Base-by-base conservation (phyloP, 2,888 invertebrate genomes). In the Parnassius glacialis region DNA sequence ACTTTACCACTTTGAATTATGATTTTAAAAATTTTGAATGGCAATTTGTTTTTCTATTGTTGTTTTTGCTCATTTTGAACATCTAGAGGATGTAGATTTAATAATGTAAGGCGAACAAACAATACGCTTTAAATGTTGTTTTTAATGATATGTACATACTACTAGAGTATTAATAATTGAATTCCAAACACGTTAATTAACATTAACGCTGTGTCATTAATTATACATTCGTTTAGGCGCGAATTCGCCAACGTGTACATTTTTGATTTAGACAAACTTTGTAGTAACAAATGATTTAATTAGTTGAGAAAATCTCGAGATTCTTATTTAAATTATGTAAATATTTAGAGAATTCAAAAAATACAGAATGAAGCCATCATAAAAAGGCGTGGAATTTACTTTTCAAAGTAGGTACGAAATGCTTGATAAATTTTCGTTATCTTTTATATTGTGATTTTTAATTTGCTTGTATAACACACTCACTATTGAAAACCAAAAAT, bases 181-280 rank as follows among this genome's bases (percentile, higher is more conserved):
- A 52, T 42, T 62, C 48, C 48, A 53, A 62, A 57, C 57, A 53
- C 41, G 57, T 53, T 62, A 48, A 62, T 54, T 54, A 62, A 54
- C 53, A 54, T 50, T 44, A 57, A 50, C 16, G 55, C n/a, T 9
- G 34, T 50, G 44, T 54, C 45, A 58, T 62, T 62, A 58, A 62
- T 62, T 62, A 62, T 55, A 62, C 54, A 59, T 62, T 55, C 59
- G 51, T 62, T 62, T 13, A 16, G n/a, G 51, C 42, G 42, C 16
- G 52, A 55, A 55, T 54, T 53, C 48, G 52, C 34, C 20, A 13
- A 10, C 45, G 61, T 42, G 52, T 41, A 25, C 5, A 58, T 13
- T 42, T 43, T 48, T 10, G 48, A 54, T 60, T 11, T 47, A n/a
- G 57, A 25, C 34, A 58, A 58, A 58, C 50, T 62, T 62, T 53